phyloP scores from a whole-genome alignment of 2,888 invertebrate genomes.

The Pammene fasciana region DNA sequence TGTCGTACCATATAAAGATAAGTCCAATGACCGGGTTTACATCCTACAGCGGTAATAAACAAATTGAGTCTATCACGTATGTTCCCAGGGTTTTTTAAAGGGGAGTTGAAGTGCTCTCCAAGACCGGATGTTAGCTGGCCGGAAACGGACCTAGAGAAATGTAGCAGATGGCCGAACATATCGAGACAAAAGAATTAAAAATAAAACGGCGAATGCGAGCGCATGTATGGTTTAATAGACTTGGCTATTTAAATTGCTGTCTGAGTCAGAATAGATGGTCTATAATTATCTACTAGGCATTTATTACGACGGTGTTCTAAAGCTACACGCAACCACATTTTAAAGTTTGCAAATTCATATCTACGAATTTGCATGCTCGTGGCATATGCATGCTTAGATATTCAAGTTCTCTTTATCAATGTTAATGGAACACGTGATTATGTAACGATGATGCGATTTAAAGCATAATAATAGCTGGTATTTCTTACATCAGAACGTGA shows the following conservation, averaged over 20 bases:
- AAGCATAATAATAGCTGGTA: slow-evolving; percentile 33
- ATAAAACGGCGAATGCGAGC: slow-evolving; percentile 46
- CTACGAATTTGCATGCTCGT: neutral
- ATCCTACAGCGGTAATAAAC: slow-evolving; percentile 47
- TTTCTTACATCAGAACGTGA: slow-evolving; percentile 48
- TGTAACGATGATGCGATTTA: slow-evolving; percentile 45
- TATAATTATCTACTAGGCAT: slow-evolving; percentile 55
- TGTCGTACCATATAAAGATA: slow-evolving; percentile 62
- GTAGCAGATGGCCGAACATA: slow-evolving; percentile 67
- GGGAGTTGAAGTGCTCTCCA: slow-evolving; percentile 69
- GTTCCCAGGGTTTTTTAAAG: slow-evolving; percentile 60
- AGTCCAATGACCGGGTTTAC: slow-evolving; percentile 78
- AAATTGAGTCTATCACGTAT: slow-evolving; percentile 27
- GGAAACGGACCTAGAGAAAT: slow-evolving; percentile 70
- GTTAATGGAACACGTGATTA: slow-evolving; percentile 36
- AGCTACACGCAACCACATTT: neutral
- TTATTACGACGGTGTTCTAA: slow-evolving; percentile 42
- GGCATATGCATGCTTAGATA: neutral
- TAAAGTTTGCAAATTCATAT: slow-evolving; percentile 6
- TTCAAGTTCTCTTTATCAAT: slow-evolving; percentile 22
- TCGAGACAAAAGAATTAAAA: slow-evolving; percentile 55
- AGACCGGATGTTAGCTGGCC: slow-evolving; percentile 75
- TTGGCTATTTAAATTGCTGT: slow-evolving; percentile 56
- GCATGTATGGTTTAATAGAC: slow-evolving; percentile 55
- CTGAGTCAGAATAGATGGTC: slow-evolving; percentile 52